A percentile compares a stretch with the other conserved stretches of the same genome.
Evolutionary conservation across 2,888 invertebrate species (phyloP).

Genomic region (Aleiodes testaceus): DNA sequence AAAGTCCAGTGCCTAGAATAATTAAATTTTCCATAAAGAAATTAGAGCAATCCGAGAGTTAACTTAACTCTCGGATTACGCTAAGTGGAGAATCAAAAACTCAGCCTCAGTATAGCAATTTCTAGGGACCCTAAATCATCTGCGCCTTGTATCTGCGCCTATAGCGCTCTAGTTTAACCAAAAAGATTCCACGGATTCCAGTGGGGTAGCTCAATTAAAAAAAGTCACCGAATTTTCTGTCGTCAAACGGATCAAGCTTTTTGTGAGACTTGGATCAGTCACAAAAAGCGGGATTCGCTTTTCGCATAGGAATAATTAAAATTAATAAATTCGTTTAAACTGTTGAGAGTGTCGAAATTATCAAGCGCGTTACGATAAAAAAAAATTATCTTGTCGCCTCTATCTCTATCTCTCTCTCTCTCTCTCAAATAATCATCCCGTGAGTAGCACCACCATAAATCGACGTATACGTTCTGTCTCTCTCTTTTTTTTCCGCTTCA

Average conservation of each 20-base stretch:
- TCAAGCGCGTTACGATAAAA: not conserved
- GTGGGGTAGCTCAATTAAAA: conserved; percentile 14
- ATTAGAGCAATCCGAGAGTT: too few relatives aligned
- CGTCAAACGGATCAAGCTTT: conserved; percentile 73
- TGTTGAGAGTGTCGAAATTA: conserved; percentile 10
- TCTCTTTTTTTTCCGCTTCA: conserved; percentile 4
- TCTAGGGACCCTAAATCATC: too few relatives aligned
- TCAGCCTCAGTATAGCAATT: too few relatives aligned
- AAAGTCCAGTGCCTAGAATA: too few relatives aligned
- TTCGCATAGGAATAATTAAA: conserved; percentile 67
- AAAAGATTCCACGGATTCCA: not conserved
- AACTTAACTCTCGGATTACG: too few relatives aligned
- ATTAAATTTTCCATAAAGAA: too few relatives aligned
- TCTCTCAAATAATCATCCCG: conserved; percentile 3
- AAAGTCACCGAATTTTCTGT: conserved; percentile 69
- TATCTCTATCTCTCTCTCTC: not conserved
- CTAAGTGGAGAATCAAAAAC: too few relatives aligned
- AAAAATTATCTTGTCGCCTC: not conserved
- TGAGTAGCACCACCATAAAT: conserved; percentile 9
- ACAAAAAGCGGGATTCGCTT: conserved; percentile 74
- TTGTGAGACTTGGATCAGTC: conserved; percentile 73
- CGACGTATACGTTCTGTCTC: conserved; percentile 14
- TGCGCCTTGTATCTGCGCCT: too few relatives aligned
- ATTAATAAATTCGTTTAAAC: conserved; percentile 5
- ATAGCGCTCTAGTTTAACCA: too few relatives aligned